phyloP scores from a whole-genome alignment of 2,113 vertebrate genomes.

The Isurus oxyrinchus region DNA sequence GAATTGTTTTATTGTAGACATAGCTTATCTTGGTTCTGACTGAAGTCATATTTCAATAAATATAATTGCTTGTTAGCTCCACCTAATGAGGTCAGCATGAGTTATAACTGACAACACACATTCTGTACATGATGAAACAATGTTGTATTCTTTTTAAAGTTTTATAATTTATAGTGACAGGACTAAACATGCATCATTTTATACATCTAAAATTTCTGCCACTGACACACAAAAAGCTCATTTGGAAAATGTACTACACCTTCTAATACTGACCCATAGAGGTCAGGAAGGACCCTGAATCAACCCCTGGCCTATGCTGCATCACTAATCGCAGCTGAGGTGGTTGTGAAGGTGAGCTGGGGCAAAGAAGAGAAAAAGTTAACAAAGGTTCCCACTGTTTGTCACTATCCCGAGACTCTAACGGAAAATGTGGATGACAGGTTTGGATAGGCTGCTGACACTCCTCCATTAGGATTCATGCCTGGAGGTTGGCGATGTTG shows the following conservation, averaged over 20 bases:
- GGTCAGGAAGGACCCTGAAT: background rate
- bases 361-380: too few species aligned
- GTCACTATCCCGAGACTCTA: background rate
- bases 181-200: background rate
- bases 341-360: background rate
- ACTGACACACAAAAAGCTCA: background rate
- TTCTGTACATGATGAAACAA: background rate
- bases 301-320: background rate
- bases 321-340: background rate
- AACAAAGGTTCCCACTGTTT: background rate
- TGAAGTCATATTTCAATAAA: slow-evolving; percentile 2
- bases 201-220: background rate
- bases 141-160: background rate
- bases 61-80: background rate
- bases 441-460: background rate
- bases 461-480: background rate
- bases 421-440: background rate
- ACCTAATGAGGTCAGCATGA: background rate
- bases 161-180: background rate
- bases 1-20: background rate
- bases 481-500: background rate
- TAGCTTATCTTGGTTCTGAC: background rate
- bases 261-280: background rate
- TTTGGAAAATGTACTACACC: background rate
- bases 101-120: background rate